Evolutionary conservation across 1,140 invertebrate species (phyloP).

Genomic region (Drosophila miranda): DNA sequence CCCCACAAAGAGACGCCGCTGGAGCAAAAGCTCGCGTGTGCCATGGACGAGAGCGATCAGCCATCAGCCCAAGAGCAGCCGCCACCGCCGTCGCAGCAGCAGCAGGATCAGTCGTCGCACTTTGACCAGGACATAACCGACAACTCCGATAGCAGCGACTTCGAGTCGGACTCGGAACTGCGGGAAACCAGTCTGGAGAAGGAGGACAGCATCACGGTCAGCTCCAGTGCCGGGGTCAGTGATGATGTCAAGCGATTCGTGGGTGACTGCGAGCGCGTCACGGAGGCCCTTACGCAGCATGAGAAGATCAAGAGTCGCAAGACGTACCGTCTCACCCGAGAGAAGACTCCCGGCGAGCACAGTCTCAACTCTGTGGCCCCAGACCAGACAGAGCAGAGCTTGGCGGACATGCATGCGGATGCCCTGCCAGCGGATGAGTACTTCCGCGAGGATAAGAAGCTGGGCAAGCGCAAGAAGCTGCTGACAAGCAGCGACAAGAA

Average conservation of each 20-base stretch:
- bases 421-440: slow-evolving; percentile 86
- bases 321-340: slow-evolving; percentile 70
- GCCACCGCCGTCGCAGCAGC: slow-evolving; percentile 3
- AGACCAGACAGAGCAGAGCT: slow-evolving; percentile 64
- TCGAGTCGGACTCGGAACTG: slow-evolving; percentile 76
- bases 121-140: slow-evolving; percentile 73
- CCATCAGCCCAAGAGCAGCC: slow-evolving; percentile 10
- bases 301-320: slow-evolving; percentile 79
- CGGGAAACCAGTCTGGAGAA: slow-evolving; percentile 77
- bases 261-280: slow-evolving; percentile 75
- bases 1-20: slow-evolving; percentile 58
- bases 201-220: slow-evolving; percentile 75
- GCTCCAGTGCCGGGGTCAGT: slow-evolving; percentile 45
- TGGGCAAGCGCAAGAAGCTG: slow-evolving; percentile 61
- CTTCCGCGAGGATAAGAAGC: slow-evolving; percentile 82
- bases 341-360: slow-evolving; percentile 70
- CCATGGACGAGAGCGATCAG: slow-evolving; percentile 64
- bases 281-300: slow-evolving; percentile 67
- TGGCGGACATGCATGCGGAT: slow-evolving; percentile 82
- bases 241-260: slow-evolving; percentile 77
- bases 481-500: slow-evolving; percentile 67
- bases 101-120: slow-evolving; percentile 48
- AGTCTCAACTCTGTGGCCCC: slow-evolving; percentile 48
- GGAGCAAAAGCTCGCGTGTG: slow-evolving; percentile 61
- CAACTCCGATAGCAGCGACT: slow-evolving; percentile 76